Percentiles rank a stretch among this genome's conserved stretches.
These are phyloP conservation scores for Furnarius figulus DNA, from an alignment of 2,113 vertebrate species.

Conservation along the genomic window DNA sequence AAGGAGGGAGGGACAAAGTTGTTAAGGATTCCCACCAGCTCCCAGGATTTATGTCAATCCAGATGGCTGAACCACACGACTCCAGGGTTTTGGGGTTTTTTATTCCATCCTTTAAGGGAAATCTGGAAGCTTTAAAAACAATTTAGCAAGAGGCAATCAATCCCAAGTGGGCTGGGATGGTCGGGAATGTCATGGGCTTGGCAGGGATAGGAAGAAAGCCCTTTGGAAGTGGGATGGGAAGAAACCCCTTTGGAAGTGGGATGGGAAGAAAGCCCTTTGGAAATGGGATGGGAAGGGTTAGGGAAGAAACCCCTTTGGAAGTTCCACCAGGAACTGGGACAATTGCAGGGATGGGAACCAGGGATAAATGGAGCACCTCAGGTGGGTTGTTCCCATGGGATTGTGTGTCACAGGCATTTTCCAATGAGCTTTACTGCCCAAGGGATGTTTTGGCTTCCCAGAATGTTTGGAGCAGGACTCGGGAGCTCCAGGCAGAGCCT, in stretches of 20 bases:
- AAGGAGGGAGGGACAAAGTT: neutral
- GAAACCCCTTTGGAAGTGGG: neutral
- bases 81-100: neutral
- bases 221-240: neutral
- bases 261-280: neutral
- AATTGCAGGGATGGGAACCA: neutral
- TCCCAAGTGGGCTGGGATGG: slow-evolving; percentile 2
- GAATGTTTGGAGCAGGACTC: fast-evolving
- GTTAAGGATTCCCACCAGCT: neutral
- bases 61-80: slow-evolving; percentile 8
- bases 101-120: slow-evolving; percentile 24
- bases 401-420: too few relatives aligned
- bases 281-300: neutral
- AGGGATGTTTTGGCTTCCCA: neutral
- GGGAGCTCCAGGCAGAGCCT: neutral
- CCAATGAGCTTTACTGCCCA: neutral
- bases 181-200: neutral
- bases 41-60: neutral
- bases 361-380: fast-evolving
- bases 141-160: slow-evolving; percentile 24
- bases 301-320: neutral
- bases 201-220: neutral
- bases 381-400: fast-evolving
- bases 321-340: neutral
- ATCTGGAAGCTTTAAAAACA: slow-evolving; percentile 42